These are phyloP conservation scores for Helicolenus hilgendorfi DNA, from an alignment of 2,797 vertebrate genomes.

Conservation along the genomic window DNA sequence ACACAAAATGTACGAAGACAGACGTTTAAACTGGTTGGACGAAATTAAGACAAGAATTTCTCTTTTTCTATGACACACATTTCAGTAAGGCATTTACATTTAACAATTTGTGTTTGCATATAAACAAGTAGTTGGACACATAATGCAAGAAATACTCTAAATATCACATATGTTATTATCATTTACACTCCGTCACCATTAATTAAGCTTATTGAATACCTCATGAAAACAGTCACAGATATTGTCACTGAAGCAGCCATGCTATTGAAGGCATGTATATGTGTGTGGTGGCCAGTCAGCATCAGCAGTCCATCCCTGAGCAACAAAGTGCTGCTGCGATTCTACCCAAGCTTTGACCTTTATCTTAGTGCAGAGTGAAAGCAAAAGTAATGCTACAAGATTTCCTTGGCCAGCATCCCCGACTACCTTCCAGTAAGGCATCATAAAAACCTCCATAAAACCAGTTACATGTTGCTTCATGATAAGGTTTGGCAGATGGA, in stretches of 20 bases:
- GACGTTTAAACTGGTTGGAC: background rate
- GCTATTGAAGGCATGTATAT: background rate
- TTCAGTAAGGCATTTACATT: constrained; percentile 24
- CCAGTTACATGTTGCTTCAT: background rate
- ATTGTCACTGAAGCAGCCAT: constrained; percentile 15
- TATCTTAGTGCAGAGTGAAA: constrained; percentile 52
- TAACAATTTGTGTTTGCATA: background rate
- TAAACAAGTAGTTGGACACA: constrained; percentile 5
- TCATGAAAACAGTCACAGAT: background rate
- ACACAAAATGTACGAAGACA: constrained; percentile 30
- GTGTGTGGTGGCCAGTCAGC: background rate
- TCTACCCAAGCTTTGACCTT: constrained; percentile 32
- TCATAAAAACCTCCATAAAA: constrained; percentile 46
- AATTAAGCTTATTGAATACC: constrained; percentile 36
- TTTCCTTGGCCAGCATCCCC: background rate
- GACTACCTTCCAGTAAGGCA: constrained; percentile 18
- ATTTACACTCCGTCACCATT: constrained; percentile 48
- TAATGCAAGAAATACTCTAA: background rate
- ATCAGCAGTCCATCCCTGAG: background rate
- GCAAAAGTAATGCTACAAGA: constrained; percentile 60
- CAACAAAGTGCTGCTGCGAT: constrained; percentile 7
- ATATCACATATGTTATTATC: background rate
- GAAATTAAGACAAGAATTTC: constrained; percentile 6
- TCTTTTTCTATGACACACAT: constrained; percentile 25
- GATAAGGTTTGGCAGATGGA: constrained; percentile 11